Percentiles rank a stretch among this genome's conserved stretches.
These are phyloP conservation scores for Megalops atlanticus DNA, from an alignment of 2,113 vertebrate species.

Conservation along the genomic window DNA sequence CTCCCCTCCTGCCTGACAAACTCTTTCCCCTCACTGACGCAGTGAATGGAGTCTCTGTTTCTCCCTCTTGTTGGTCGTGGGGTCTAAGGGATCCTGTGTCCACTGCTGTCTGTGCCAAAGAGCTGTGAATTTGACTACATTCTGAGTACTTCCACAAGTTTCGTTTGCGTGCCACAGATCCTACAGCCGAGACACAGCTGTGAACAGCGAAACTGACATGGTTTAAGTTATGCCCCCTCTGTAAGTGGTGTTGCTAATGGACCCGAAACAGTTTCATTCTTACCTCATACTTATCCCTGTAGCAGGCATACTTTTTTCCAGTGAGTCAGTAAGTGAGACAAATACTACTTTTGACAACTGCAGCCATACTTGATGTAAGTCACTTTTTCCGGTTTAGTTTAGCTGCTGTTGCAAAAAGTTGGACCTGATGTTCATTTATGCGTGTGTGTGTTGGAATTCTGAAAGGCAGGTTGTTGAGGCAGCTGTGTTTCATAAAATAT, in stretches of 20 bases:
- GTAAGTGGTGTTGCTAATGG: background rate
- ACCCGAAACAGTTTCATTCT: background rate
- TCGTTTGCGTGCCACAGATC: background rate
- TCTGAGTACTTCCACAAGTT: background rate
- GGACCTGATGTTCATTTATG: background rate
- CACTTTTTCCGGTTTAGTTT: background rate
- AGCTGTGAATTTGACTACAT: background rate
- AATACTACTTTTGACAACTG: background rate
- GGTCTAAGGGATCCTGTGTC: background rate
- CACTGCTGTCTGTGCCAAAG: background rate
- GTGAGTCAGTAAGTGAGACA: background rate
- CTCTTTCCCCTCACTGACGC: constrained; percentile 1
- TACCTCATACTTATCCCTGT: background rate
- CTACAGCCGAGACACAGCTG: background rate
- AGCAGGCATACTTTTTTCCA: background rate
- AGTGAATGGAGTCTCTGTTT: constrained; percentile 37
- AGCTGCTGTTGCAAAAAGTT: background rate
- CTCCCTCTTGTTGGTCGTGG: background rate
- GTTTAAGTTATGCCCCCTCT: background rate
- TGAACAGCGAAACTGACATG: background rate
- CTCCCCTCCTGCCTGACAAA: background rate
- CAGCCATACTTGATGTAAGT: background rate
- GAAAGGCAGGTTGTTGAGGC: background rate
- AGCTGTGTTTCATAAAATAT: background rate
- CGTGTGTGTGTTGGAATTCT: background rate